phyloP scores from a whole-genome alignment of 2,888 invertebrate species.

The Keiferia lycopersicella region DNA sequence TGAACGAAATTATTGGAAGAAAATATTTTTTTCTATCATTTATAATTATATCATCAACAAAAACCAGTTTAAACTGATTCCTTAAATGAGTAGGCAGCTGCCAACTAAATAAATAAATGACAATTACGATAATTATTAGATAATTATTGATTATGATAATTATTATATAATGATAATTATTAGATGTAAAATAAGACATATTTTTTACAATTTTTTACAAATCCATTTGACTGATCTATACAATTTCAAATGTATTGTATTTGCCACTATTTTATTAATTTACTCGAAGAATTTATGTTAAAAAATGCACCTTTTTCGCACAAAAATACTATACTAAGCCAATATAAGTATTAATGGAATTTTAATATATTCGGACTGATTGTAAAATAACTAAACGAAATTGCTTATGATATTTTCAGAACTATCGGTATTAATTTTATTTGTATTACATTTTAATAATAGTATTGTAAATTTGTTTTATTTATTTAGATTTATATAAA shows the following conservation, averaged over 20 bases:
- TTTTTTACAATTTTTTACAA: conserved; percentile 31
- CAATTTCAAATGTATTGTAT: not conserved
- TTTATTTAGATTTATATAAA: no score
- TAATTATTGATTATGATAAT: no score
- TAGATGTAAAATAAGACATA: conserved; percentile 31
- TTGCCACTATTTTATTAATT: not conserved
- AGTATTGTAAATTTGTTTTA: no score
- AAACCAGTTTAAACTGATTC: no score
- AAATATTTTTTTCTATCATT: no score
- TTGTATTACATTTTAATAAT: no score
- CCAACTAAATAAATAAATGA: no score
- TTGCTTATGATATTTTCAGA: conserved; percentile 1
- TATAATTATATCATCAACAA: no score
- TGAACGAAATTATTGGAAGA: no score
- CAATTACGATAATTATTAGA: no score
- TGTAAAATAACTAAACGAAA: conserved; percentile 2
- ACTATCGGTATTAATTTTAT: not conserved
- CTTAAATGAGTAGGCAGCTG: no score
- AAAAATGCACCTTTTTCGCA: not conserved
- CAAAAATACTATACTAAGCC: conserved; percentile 1
- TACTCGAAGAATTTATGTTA: not conserved
- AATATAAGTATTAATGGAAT: not conserved
- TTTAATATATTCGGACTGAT: not conserved
- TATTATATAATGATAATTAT: not conserved
- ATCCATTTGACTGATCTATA: conserved; percentile 53